phyloP scores from a whole-genome alignment of 2,797 vertebrate genomes.

The Todus mexicanus region DNA sequence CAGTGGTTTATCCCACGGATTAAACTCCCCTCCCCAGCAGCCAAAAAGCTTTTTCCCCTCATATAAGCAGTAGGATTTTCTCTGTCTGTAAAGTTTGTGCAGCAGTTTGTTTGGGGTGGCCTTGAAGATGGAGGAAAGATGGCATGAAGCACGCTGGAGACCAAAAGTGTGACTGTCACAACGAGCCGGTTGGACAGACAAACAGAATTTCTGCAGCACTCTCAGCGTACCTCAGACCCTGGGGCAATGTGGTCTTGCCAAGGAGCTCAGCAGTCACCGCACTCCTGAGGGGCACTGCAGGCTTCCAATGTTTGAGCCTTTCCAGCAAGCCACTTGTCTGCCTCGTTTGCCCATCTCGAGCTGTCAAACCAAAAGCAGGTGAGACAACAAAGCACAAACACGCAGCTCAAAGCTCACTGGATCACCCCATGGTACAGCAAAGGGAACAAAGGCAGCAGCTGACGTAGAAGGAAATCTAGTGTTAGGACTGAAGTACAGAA shows the following conservation, averaged over 20 bases:
- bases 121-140: not conserved
- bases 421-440: not conserved
- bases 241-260: not conserved
- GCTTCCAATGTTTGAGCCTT: not conserved
- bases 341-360: not conserved
- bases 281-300: not conserved
- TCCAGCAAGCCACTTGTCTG: not conserved
- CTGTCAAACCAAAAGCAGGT: slow-evolving; percentile 13
- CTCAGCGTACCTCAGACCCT: not conserved
- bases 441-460: not conserved
- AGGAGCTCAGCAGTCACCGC: not conserved
- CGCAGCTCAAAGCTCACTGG: not conserved
- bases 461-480: not conserved
- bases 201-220: not conserved
- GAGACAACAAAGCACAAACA: slow-evolving; percentile 3
- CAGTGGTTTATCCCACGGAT: not conserved
- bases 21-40: not conserved
- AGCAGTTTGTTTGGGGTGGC: not conserved
- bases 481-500: not conserved
- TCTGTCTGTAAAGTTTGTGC: not conserved
- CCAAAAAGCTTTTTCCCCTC: not conserved
- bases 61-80: not conserved
- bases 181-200: not conserved
- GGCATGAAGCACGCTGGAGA: not conserved
- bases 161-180: not conserved